Percentiles rank a stretch among this genome's conserved stretches.
Evolutionary conservation across 2,797 vertebrate genomes (phyloP).

Genomic region (Danio tinwini): DNA sequence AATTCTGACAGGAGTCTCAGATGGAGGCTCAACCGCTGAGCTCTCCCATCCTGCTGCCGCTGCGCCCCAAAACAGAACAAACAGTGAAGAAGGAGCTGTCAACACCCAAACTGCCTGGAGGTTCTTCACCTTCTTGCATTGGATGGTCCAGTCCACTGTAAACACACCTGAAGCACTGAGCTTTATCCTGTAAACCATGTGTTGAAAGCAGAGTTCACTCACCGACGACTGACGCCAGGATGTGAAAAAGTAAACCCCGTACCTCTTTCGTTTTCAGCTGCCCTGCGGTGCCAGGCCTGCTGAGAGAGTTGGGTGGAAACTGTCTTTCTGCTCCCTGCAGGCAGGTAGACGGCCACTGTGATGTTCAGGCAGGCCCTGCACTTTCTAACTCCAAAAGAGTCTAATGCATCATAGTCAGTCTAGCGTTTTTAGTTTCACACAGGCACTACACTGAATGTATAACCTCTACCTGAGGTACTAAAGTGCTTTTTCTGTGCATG

Average conservation of each 20-base stretch:
- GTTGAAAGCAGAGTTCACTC: conserved; percentile 35
- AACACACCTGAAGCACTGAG: conserved; percentile 44
- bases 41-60: conserved; percentile 2
- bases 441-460: conserved; percentile 43
- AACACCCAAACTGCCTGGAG: conserved; percentile 40
- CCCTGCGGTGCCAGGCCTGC: conserved; percentile 20
- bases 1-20: conserved; percentile 27
- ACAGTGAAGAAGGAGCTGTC: conserved; percentile 35
- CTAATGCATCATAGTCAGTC: conserved; percentile 46
- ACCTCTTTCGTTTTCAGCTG: conserved; percentile 24
- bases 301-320: conserved; percentile 34
- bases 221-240: conserved; percentile 28
- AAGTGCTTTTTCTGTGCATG: conserved; percentile 22
- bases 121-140: conserved; percentile 34
- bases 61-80: conserved; percentile 29
- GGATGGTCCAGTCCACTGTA: conserved; percentile 35
- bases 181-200: conserved; percentile 17
- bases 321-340: conserved; percentile 42
- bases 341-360: conserved; percentile 46
- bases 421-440: conserved; percentile 39
- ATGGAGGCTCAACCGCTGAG: conserved; percentile 9
- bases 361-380: conserved; percentile 44
- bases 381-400: conserved; percentile 47
- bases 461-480: conserved; percentile 44
- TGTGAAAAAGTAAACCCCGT: conserved; percentile 28